Base-by-base conservation (phyloP, 2,797 vertebrate genomes). In the Rhodeus uyekii region DNA sequence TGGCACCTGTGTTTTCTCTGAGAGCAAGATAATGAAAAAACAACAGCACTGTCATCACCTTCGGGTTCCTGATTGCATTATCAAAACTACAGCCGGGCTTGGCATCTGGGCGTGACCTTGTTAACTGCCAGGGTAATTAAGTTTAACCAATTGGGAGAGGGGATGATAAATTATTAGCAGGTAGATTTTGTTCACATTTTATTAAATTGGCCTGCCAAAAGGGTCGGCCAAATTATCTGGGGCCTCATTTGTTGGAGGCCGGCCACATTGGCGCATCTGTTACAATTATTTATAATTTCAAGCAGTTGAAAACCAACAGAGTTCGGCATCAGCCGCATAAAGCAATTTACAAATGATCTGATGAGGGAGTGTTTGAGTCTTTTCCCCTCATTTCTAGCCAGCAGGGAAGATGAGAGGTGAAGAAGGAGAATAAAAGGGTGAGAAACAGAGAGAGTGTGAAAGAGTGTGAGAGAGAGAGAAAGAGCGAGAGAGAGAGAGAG, bases 161-260 rank as follows among this genome's bases (percentile, higher is more conserved):
- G 97, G 97, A 98, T 99, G 98, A 99, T 99, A 98, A 98, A 99
- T 99, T 99, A 99, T 99, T 99, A 99, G 97, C 96, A 95, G 96
- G 96, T 98, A 98, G 97, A 98, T 98, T 99, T 98, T 98, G 97
- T 98, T 99, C 97, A 97, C 97, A 96, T 98, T 99, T 99, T 99
- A 98, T 99, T 98, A 99, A 99, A 99, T 98, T 98, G 97, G 97
- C 96, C 97, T 98, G 98, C 98, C 97, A 98, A 98, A 98, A 96
- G 91, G 97, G 96, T 98, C 95, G 97, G 96, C 96, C 96, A 97
- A 98, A 99, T 99, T 98, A 98, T 97, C 98, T 97, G 95, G 97
- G 97, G 98, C 96, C 97, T 98, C 97, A 94, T 98, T 97, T 98
- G 97, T 96, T 99, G 97, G 98, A 99, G 96, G 95, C 95, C 94